Evolutionary conservation across 2,113 vertebrate species (phyloP).

Genomic region (Psilopsiagon aurifrons): DNA sequence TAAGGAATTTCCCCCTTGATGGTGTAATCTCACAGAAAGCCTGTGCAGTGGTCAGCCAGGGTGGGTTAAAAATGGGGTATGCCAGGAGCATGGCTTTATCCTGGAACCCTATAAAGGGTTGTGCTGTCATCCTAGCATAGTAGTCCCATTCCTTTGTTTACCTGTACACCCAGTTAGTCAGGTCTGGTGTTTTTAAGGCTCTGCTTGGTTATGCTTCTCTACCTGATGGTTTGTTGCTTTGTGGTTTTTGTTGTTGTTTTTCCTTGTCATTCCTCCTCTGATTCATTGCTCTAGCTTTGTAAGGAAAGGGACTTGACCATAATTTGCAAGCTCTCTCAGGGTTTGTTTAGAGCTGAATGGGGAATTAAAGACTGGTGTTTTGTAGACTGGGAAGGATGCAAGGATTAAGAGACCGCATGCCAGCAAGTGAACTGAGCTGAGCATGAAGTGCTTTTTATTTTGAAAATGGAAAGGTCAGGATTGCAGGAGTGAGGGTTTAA

Average conservation of each 20-base stretch:
- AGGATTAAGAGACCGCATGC: constrained; percentile 7
- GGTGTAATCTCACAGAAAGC: neutral
- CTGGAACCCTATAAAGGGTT: neutral
- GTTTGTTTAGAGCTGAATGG: neutral
- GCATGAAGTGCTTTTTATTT: constrained; percentile 47
- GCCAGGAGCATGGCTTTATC: neutral
- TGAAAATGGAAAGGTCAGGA: constrained; percentile 37
- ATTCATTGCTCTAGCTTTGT: neutral
- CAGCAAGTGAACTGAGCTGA: constrained; percentile 13
- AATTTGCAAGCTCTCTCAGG: neutral
- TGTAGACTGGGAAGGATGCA: neutral
- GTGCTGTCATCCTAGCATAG: neutral
- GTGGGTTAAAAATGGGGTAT: neutral
- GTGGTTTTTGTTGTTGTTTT: neutral
- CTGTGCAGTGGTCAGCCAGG: neutral
- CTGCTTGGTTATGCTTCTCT: neutral
- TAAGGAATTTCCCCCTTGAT: neutral
- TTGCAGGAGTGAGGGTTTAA: constrained; percentile 11
- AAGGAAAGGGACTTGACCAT: neutral
- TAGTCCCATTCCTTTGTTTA: neutral
- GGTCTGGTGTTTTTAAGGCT: neutral
- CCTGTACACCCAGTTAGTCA: neutral
- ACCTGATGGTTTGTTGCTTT: neutral
- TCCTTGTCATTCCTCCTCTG: neutral
- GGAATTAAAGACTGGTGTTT: neutral